Conservation (phyloP, 2,113 vertebrate species). For the Macaca nemestrina region DNA sequence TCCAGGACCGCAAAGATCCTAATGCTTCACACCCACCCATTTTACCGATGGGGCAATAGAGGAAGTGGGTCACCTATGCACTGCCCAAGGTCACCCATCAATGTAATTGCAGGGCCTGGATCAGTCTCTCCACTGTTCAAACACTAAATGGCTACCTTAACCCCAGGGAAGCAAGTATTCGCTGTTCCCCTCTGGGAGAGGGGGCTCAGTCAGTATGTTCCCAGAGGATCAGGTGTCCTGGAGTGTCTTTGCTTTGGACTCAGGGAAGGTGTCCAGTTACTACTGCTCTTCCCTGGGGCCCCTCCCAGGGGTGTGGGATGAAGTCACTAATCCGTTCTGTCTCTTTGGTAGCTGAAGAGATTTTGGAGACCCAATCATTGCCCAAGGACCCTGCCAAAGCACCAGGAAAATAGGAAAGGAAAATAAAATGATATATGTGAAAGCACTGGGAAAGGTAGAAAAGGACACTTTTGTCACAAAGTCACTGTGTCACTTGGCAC, state of each 20-base stretch:
- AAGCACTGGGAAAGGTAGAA: background rate
- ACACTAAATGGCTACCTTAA: background rate
- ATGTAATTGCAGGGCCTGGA: background rate
- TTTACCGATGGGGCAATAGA: background rate
- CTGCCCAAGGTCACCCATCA: background rate
- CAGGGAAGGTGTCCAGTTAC: background rate
- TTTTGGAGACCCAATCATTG: background rate
- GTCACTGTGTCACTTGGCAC: background rate
- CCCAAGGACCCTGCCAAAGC: background rate
- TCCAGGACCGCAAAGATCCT: background rate
- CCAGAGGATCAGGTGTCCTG: background rate
- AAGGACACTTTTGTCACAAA: background rate
- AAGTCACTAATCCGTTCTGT: background rate
- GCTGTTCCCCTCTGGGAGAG: background rate
- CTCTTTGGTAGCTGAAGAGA: background rate
- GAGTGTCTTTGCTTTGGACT: background rate
- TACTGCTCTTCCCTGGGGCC: background rate
- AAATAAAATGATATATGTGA: background rate
- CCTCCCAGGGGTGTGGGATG: background rate
- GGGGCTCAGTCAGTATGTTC: fast-evolving
- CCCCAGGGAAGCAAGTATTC: background rate
- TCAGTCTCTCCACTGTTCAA: background rate
- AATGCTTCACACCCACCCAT: background rate
- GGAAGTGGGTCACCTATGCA: background rate
- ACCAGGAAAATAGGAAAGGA: background rate